These are phyloP conservation scores for Parnassius apollo DNA, from an alignment of 2,888 invertebrate species.

Conservation along the genomic window DNA sequence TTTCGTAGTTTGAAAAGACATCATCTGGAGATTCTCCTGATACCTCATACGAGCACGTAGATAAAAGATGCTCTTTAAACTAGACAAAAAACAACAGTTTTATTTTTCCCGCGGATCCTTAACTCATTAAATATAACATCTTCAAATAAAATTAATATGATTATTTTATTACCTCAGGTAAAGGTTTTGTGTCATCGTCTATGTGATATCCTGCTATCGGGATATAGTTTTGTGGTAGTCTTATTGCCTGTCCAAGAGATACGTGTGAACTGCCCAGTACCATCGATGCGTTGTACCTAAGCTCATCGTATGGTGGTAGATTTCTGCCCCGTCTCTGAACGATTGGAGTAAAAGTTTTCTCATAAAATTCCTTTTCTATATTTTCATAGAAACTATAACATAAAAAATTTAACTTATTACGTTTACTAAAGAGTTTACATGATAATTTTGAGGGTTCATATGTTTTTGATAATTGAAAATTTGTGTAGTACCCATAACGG, in stretches of 20 bases:
- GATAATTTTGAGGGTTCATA: background rate
- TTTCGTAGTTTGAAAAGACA: too few relatives aligned
- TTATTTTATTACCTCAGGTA: slow-evolving; percentile 44
- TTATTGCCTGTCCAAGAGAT: slow-evolving; percentile 41
- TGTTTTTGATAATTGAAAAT: background rate
- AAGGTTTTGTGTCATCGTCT: slow-evolving; percentile 43
- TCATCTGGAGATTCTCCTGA: too few relatives aligned
- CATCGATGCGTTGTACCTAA: slow-evolving; percentile 51
- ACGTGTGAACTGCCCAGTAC: slow-evolving; percentile 57
- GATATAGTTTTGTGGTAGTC: slow-evolving; percentile 53
- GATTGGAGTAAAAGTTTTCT: slow-evolving; percentile 25
- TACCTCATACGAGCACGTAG: too few relatives aligned
- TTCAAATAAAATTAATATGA: too few relatives aligned
- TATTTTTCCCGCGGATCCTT: too few relatives aligned
- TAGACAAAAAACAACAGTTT: too few relatives aligned
- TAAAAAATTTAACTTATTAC: background rate
- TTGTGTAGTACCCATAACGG: background rate
- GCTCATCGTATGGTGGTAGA: slow-evolving; percentile 42
- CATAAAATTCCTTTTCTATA: background rate
- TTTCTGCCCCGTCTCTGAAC: slow-evolving; percentile 39
- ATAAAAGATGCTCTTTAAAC: too few relatives aligned
- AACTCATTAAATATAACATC: too few relatives aligned
- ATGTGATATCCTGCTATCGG: slow-evolving; percentile 59
- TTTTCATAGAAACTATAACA: slow-evolving; percentile 4
- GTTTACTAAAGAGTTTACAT: background rate